These are phyloP conservation scores for Ichneumoninae sp. DNA, from an alignment of 2,888 invertebrate genomes.

Conservation along the genomic window DNA sequence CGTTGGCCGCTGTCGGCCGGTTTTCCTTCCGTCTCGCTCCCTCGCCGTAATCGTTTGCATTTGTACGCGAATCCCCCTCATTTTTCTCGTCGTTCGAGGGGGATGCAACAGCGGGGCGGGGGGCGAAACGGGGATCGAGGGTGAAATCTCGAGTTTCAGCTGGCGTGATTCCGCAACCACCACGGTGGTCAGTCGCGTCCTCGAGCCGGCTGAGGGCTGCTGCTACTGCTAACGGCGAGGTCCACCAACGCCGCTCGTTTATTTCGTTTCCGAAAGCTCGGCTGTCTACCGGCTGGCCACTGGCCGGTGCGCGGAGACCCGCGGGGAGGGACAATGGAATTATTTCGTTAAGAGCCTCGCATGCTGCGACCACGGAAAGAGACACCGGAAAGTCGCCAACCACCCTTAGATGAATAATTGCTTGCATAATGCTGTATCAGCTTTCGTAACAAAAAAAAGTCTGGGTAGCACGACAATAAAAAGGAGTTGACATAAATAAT, in stretches of 20 bases:
- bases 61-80: conserved; percentile 62
- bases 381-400: neutral
- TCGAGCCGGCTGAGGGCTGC: conserved; percentile 16
- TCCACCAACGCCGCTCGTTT: conserved; percentile 58
- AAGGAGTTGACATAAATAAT: neutral
- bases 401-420: conserved; percentile 31
- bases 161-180: conserved; percentile 20
- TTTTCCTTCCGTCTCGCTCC: conserved; percentile 26
- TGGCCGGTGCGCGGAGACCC: neutral
- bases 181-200: conserved; percentile 46
- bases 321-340: conserved; percentile 12
- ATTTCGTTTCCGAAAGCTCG: conserved; percentile 57
- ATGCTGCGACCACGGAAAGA: neutral
- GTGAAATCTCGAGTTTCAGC: conserved; percentile 48
- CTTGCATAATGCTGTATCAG: conserved; percentile 19
- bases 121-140: neutral
- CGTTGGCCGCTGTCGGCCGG: conserved; percentile 36
- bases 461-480: neutral
- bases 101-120: neutral
- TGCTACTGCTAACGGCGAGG: conserved; percentile 8
- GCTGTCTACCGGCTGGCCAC: conserved; percentile 20
- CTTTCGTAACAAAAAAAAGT: neutral
- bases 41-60: conserved; percentile 60
- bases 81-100: conserved; percentile 53
- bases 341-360: conserved; percentile 27